Conservation (phyloP, 2,113 vertebrate species). For the Marmota flaviventris region DNA sequence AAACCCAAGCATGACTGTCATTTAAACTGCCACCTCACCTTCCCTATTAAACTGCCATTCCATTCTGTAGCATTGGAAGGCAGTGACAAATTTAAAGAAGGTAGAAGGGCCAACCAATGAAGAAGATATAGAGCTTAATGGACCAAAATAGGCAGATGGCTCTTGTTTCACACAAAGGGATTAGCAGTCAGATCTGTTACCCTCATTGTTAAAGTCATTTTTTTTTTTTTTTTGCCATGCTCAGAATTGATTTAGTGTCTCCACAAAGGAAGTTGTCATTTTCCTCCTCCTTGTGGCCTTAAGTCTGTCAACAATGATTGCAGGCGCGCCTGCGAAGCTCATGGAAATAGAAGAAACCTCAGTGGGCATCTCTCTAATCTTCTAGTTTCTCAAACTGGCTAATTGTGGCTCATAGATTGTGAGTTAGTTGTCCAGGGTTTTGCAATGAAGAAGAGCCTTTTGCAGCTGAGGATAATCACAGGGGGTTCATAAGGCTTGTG, state of each 20-base stretch:
- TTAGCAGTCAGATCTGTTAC: neutral
- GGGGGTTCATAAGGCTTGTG: accelerated
- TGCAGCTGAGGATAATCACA: neutral
- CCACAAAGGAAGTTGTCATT: neutral
- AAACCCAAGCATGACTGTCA: neutral
- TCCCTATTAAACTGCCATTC: neutral
- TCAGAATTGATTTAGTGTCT: neutral
- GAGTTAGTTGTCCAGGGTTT: neutral
- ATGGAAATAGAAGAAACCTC: neutral
- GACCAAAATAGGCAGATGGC: neutral
- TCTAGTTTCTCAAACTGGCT: neutral
- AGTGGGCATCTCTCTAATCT: neutral
- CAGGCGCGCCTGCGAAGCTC: neutral
- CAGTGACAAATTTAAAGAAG: neutral
- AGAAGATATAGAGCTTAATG: neutral
- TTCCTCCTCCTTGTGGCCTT: neutral
- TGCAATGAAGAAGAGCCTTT: neutral
- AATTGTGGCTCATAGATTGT: neutral
- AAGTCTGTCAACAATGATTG: neutral
- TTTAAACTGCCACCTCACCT: neutral
- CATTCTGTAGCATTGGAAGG: neutral
- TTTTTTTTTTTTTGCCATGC: no score
- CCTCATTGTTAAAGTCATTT: neutral
- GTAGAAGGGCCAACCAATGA: accelerated
- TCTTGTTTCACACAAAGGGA: accelerated